Percentiles rank a stretch among this genome's conserved stretches.
Conservation (phyloP, 2,797 vertebrate species). For the Rhinophrynus dorsalis region DNA sequence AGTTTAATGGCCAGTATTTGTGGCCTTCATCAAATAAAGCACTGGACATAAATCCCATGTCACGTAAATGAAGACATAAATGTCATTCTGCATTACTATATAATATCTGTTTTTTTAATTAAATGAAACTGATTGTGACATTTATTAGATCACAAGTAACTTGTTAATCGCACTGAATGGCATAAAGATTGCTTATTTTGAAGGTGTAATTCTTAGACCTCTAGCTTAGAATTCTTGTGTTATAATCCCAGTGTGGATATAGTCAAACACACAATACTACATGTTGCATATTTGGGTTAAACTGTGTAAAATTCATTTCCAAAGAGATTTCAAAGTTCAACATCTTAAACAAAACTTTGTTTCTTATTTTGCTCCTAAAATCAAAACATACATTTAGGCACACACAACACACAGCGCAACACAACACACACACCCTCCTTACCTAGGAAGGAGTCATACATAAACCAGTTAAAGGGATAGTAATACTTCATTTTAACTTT, state of each 20-base stretch:
- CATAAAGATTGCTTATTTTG: slow-evolving; percentile 72
- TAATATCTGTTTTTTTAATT: slow-evolving; percentile 98
- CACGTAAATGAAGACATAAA: slow-evolving; percentile 82
- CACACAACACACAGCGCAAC: too few relatives aligned
- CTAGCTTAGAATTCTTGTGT: slow-evolving; percentile 67
- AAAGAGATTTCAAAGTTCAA: background rate
- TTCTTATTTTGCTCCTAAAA: background rate
- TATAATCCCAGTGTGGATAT: slow-evolving; percentile 53
- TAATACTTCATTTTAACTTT: too few relatives aligned
- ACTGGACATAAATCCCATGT: slow-evolving; percentile 78
- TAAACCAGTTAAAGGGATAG: too few relatives aligned
- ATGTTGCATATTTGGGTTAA: slow-evolving; percentile 21
- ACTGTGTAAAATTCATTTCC: slow-evolving; percentile 2
- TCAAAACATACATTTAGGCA: background rate
- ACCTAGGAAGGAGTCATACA: too few relatives aligned
- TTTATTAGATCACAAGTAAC: slow-evolving; percentile 87
- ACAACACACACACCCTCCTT: too few relatives aligned
- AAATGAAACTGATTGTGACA: slow-evolving; percentile 88
- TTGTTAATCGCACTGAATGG: slow-evolving; percentile 80
- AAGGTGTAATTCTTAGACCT: slow-evolving; percentile 68
- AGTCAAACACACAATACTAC: background rate
- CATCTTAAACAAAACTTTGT: background rate
- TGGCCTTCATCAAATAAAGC: slow-evolving; percentile 84
- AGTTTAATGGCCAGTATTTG: slow-evolving; percentile 93
- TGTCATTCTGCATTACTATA: slow-evolving; percentile 83